Conservation (phyloP, 2,113 vertebrate genomes). For the Brachyhypopomus occidentalis region DNA sequence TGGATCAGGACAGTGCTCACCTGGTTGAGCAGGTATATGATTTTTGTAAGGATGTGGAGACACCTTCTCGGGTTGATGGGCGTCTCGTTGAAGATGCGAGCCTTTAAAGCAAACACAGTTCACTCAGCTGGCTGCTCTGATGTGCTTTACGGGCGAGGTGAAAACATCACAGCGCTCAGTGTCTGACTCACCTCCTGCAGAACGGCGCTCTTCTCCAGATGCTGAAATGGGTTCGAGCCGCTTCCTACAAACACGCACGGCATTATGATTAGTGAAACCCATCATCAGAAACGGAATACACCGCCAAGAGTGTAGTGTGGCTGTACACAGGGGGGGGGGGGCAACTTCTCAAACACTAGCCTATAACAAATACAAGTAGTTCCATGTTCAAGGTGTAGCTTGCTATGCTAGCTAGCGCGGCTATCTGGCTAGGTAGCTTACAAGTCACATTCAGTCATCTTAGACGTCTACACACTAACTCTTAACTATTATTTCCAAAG, state of each 20-base stretch:
- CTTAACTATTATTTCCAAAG: too few species aligned
- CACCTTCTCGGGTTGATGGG: constrained; percentile 96
- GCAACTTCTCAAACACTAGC: neutral
- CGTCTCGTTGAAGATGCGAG: constrained; percentile 95
- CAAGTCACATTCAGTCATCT: too few species aligned
- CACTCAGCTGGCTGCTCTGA: neutral
- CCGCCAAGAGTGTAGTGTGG: too few species aligned
- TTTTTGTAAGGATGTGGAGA: constrained; percentile 97
- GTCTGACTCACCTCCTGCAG: constrained; percentile 86
- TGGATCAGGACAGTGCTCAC: constrained; percentile 60
- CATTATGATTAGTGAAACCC: neutral
- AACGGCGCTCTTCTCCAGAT: constrained; percentile 96
- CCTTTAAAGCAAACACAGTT: constrained; percentile 68
- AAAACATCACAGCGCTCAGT: neutral
- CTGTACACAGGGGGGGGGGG: too few species aligned
- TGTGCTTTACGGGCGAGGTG: neutral
- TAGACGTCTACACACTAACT: too few species aligned
- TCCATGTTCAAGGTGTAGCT: too few species aligned
- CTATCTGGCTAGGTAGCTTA: too few species aligned
- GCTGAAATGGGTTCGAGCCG: constrained; percentile 95
- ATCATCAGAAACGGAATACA: too few species aligned
- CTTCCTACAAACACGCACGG: constrained; percentile 77
- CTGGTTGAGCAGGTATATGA: constrained; percentile 97
- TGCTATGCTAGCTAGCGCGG: too few species aligned
- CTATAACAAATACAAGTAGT: too few species aligned